A percentile compares a stretch with the other conserved stretches of the same genome.
Evolutionary conservation across 2,113 vertebrate genomes (phyloP).

Genomic region (Pantherophis guttatus): DNA sequence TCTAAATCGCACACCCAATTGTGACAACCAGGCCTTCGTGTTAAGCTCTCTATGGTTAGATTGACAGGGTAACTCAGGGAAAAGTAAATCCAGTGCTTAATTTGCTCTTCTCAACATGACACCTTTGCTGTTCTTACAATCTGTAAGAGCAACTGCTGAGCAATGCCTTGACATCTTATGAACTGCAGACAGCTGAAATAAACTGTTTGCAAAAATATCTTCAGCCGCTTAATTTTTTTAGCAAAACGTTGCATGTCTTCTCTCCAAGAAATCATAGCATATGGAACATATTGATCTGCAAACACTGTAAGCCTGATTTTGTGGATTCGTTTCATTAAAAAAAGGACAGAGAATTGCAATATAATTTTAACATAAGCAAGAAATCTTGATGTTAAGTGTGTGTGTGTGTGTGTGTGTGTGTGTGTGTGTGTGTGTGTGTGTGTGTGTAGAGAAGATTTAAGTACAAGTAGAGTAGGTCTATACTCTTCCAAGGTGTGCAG

Average conservation of each 20-base stretch:
- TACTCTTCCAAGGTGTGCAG: not conserved
- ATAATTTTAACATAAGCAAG: not conserved
- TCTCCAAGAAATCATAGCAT: not conserved
- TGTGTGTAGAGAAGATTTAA: no score
- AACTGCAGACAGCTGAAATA: not conserved
- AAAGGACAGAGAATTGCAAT: not conserved
- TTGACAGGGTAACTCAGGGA: not conserved
- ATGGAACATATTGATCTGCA: not conserved
- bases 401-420: not conserved
- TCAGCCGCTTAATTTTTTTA: not conserved
- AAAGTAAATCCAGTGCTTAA: not conserved
- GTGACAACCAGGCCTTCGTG: not conserved
- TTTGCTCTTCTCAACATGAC: not conserved
- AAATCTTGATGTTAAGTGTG: not conserved
- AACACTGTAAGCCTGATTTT: not conserved
- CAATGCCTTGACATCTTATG: not conserved
- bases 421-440: not conserved
- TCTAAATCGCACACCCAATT: not conserved
- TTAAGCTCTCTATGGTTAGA: not conserved
- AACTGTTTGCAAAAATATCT: not conserved
- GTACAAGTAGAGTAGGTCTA: fast-evolving
- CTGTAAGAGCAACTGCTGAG: not conserved
- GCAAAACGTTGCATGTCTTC: not conserved
- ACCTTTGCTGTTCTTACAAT: not conserved
- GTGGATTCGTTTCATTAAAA: not conserved